Percentiles rank a stretch among this genome's conserved stretches.
Conservation (phyloP, 2,113 vertebrate species). For the Pterocles burchelli region DNA sequence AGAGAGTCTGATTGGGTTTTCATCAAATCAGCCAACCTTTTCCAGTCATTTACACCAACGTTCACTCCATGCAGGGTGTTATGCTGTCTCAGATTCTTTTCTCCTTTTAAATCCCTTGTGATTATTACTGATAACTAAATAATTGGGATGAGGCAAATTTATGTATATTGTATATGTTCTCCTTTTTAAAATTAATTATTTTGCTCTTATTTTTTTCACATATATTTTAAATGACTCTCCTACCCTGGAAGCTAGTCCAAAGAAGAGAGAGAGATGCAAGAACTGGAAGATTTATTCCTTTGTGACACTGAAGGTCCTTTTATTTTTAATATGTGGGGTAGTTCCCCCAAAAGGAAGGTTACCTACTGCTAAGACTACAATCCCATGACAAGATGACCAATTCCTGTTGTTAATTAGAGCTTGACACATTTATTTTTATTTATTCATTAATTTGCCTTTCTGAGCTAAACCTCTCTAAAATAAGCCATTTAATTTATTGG, state of each 20-base stretch:
- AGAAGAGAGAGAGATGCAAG: not conserved
- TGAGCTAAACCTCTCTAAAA: constrained; percentile 58
- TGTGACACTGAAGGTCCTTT: constrained; percentile 27
- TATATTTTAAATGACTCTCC: constrained; percentile 10
- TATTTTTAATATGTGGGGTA: constrained; percentile 52
- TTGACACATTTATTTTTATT: constrained; percentile 73
- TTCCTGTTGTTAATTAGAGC: constrained; percentile 69
- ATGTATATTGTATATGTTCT: constrained; percentile 31
- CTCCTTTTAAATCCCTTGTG: constrained; percentile 71
- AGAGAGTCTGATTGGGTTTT: constrained; percentile 87
- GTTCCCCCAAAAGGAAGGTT: constrained; percentile 31
- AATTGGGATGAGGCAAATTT: constrained; percentile 63
- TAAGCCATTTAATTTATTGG: constrained; percentile 61
- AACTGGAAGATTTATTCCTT: constrained; percentile 49
- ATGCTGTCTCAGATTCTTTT: constrained; percentile 65
- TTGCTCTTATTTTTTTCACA: constrained; percentile 37
- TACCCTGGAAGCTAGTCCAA: constrained; percentile 13
- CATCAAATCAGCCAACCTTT: constrained; percentile 89
- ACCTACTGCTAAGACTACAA: constrained; percentile 54
- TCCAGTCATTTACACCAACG: constrained; percentile 81
- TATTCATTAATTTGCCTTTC: constrained; percentile 66
- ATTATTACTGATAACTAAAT: constrained; percentile 70
- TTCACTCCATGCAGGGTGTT: constrained; percentile 70
- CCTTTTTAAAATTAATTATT: constrained; percentile 41
- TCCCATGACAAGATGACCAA: constrained; percentile 50